Percentiles rank a stretch among this genome's conserved stretches.
Evolutionary conservation across 2,888 invertebrate genomes (phyloP).

Genomic region (Aproaerema taeniolella): DNA sequence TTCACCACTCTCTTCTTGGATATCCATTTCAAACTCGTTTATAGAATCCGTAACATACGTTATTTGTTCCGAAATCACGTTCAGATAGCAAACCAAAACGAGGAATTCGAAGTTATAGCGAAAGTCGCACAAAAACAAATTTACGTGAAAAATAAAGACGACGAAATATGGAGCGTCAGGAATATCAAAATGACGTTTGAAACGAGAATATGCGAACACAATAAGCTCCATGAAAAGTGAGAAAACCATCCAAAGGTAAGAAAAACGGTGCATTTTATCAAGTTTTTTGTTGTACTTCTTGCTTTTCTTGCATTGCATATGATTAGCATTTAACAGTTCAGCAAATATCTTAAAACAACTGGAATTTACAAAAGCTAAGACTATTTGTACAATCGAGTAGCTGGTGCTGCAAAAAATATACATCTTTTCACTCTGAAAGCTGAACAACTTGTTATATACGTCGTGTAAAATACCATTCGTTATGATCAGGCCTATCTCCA

Average conservation of each 20-base stretch:
- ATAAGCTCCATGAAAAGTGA: background rate
- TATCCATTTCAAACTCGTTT: slow-evolving; percentile 8
- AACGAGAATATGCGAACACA: background rate
- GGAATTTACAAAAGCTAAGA: background rate
- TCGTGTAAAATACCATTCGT: too few relatives aligned
- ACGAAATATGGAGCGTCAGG: background rate
- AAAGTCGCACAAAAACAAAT: slow-evolving; percentile 18
- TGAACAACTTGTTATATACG: background rate
- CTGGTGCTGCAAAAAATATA: background rate
- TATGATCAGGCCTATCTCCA: background rate
- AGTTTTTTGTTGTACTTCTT: slow-evolving; percentile 12
- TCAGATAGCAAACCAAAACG: slow-evolving; percentile 25
- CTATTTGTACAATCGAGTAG: background rate
- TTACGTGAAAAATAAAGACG: background rate
- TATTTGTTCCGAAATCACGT: slow-evolving; percentile 30
- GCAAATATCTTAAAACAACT: background rate
- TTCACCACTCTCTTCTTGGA: background rate
- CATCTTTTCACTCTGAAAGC: background rate
- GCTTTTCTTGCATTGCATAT: slow-evolving; percentile 11
- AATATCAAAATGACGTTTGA: background rate
- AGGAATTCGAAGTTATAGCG: slow-evolving; percentile 12
- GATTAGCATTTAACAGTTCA: slow-evolving; percentile 10
- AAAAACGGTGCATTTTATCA: slow-evolving; percentile 2
- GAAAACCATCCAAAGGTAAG: background rate
- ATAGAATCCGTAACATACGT: slow-evolving; percentile 21